Evolutionary conservation across 2,797 vertebrate species (phyloP).

Genomic region (Artibeus jamaicensis): DNA sequence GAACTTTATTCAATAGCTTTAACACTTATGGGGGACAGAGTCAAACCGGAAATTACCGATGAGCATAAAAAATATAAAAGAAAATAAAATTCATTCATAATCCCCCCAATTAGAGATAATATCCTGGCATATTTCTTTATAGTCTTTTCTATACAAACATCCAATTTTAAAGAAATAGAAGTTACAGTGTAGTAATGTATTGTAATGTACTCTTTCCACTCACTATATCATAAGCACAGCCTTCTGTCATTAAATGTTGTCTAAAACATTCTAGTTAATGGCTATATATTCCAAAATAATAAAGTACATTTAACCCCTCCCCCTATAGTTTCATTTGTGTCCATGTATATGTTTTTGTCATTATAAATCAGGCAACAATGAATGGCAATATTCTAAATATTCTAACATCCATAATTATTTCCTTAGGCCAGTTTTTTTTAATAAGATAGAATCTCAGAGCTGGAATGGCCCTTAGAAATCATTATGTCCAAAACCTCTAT

Average conservation of each 20-base stretch:
- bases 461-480: not conserved
- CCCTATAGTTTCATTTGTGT: not conserved
- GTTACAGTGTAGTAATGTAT: not conserved
- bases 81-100: conserved; percentile 43
- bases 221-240: not conserved
- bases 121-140: not conserved
- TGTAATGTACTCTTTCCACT: not conserved
- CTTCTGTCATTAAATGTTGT: conserved; percentile 29
- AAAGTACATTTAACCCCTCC: conserved; percentile 8
- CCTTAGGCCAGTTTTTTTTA: not conserved
- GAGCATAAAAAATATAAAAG: conserved; percentile 7
- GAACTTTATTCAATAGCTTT: not conserved
- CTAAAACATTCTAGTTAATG: not conserved
- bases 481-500: not conserved
- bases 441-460: conserved; percentile 27
- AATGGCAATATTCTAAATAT: not conserved
- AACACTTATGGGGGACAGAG: not conserved
- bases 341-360: not conserved
- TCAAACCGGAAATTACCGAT: not conserved
- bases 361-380: conserved; percentile 1
- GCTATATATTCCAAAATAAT: not conserved
- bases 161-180: not conserved
- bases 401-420: conserved; percentile 8
- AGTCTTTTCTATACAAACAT: not conserved
- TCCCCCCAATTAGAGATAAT: not conserved